A percentile compares a stretch with the other conserved stretches of the same genome.
phyloP scores from a whole-genome alignment of 2,797 vertebrate genomes.

The Pygocentrus nattereri region DNA sequence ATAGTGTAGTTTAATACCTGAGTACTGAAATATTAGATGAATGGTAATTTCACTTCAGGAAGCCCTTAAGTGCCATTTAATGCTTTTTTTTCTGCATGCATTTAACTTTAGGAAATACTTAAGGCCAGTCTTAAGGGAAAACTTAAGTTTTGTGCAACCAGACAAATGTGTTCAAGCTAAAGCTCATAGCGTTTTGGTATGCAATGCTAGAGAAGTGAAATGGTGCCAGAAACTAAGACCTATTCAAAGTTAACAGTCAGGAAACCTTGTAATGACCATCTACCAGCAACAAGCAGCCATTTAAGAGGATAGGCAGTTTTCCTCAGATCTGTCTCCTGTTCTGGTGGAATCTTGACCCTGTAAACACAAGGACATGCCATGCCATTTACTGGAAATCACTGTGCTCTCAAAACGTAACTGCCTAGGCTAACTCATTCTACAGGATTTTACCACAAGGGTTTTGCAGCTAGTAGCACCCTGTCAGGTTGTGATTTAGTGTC shows the following conservation, averaged over 20 bases:
- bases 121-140: too few relatives aligned
- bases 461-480: background rate
- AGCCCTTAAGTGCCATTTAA: too few relatives aligned
- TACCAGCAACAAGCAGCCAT: background rate
- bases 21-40: too few relatives aligned
- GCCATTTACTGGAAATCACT: background rate
- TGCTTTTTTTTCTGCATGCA: too few relatives aligned
- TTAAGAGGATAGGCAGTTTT: background rate
- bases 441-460: background rate
- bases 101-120: too few relatives aligned
- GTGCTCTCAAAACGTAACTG: background rate
- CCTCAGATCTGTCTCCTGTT: background rate
- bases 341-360: too few relatives aligned
- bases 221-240: too few relatives aligned
- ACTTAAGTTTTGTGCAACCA: background rate
- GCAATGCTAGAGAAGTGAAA: too few relatives aligned
- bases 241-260: background rate
- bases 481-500: conserved; percentile 50
- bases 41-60: too few relatives aligned
- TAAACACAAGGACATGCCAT: too few relatives aligned
- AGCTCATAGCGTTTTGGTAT: too few relatives aligned
- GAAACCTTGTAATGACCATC: background rate
- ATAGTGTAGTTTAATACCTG: too few relatives aligned
- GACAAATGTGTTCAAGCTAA: background rate
- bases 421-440: background rate